Evolutionary conservation across 1,140 invertebrate genomes (phyloP).

Genomic region (Drosophila equinoxialis): DNA sequence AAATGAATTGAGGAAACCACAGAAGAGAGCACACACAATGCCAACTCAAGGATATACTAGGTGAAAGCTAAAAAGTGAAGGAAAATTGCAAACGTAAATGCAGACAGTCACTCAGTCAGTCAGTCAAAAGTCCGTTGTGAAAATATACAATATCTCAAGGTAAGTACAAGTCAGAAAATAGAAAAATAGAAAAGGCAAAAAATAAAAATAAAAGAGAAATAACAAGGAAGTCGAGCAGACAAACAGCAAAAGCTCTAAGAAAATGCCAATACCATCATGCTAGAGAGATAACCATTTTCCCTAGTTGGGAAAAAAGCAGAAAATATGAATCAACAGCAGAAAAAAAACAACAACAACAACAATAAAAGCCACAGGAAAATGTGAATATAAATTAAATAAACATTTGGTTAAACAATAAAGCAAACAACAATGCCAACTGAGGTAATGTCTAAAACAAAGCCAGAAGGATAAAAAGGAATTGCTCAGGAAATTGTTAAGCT

Average conservation of each 20-base stretch:
- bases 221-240: slow-evolving; percentile 24
- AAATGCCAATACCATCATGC: slow-evolving; percentile 42
- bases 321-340: slow-evolving; percentile 17
- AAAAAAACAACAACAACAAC: neutral
- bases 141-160: slow-evolving; percentile 18
- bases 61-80: slow-evolving; percentile 9
- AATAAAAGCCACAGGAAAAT: neutral
- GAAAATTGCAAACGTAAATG: slow-evolving; percentile 40
- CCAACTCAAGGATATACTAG: neutral
- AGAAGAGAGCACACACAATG: slow-evolving; percentile 8
- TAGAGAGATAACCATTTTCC: slow-evolving; percentile 39
- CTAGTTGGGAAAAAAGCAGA: slow-evolving; percentile 38
- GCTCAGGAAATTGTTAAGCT: neutral
- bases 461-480: neutral
- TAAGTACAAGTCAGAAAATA: slow-evolving; percentile 17
- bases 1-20: slow-evolving; percentile 2
- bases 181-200: neutral
- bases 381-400: slow-evolving; percentile 10
- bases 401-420: slow-evolving; percentile 13
- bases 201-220: slow-evolving; percentile 21
- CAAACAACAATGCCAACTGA: slow-evolving; percentile 5
- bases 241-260: slow-evolving; percentile 12
- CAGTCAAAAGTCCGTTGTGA: slow-evolving; percentile 36
- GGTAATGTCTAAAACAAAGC: slow-evolving; percentile 4
- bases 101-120: slow-evolving; percentile 21